Conservation (phyloP, 2,797 vertebrate genomes). For the Bovichtus variegatus region DNA sequence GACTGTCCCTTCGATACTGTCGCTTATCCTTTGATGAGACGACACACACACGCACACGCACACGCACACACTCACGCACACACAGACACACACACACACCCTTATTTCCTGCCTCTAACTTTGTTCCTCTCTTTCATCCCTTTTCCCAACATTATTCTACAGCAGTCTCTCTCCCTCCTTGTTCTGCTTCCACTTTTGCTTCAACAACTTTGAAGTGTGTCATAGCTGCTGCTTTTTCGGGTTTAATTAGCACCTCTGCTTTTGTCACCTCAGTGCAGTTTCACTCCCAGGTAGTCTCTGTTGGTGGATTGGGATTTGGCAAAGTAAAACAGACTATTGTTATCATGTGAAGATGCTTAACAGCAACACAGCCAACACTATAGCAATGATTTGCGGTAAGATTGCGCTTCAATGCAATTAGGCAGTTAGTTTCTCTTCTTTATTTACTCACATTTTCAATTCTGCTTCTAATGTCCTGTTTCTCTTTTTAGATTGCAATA, state of each 20-base stretch:
- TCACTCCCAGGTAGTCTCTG: background rate
- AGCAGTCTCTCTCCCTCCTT: slow-evolving; percentile 16
- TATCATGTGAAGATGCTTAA: background rate
- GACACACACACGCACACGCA: background rate
- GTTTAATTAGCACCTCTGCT: slow-evolving; percentile 74
- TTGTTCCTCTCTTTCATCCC: slow-evolving; percentile 60
- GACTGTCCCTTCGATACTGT: slow-evolving; percentile 61
- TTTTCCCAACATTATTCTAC: slow-evolving; percentile 21
- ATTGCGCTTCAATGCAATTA: no score
- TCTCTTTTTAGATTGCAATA: background rate
- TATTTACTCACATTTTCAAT: background rate
- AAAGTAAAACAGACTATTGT: slow-evolving; percentile 11
- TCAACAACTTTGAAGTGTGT: slow-evolving; percentile 55
- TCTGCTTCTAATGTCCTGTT: background rate
- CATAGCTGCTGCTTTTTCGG: slow-evolving; percentile 50
- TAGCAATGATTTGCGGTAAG: background rate
- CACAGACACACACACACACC: slow-evolving; percentile 11
- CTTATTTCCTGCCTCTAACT: slow-evolving; percentile 39
- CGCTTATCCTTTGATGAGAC: slow-evolving; percentile 71
- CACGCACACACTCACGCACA: slow-evolving; percentile 7
- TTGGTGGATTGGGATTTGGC: slow-evolving; percentile 16
- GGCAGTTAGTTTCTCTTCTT: background rate
- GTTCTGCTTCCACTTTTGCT: slow-evolving; percentile 21
- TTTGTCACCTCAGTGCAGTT: slow-evolving; percentile 50
- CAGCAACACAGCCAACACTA: background rate